phyloP scores from a whole-genome alignment of 2,888 invertebrate genomes.

The Acrocyrtus sp. region DNA sequence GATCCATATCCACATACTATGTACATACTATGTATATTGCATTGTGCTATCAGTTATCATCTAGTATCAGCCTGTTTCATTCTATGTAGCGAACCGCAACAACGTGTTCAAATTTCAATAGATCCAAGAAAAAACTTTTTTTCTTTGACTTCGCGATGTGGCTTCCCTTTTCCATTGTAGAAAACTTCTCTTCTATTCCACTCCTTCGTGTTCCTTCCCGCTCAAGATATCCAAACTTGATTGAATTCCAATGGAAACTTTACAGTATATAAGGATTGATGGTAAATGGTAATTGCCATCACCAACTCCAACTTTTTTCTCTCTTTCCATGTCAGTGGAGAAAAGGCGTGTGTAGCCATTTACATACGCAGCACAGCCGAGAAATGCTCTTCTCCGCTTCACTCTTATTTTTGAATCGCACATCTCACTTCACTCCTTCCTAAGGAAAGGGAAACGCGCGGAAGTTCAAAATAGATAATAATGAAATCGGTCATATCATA shows the following conservation, averaged over 20 bases:
- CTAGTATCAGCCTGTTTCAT: background rate
- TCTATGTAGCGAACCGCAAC: background rate
- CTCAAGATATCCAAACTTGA: conserved; percentile 23
- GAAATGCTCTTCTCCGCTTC: too few species aligned
- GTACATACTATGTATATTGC: too few species aligned
- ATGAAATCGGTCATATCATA: background rate
- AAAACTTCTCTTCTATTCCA: too few species aligned
- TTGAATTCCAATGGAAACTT: conserved; percentile 27
- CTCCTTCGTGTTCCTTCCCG: conserved; percentile 11
- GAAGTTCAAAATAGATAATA: too few species aligned
- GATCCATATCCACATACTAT: too few species aligned
- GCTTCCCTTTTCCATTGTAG: background rate
- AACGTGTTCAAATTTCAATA: conserved; percentile 7
- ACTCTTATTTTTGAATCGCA: too few species aligned
- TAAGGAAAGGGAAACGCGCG: too few species aligned
- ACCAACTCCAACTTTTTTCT: background rate
- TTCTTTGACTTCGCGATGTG: background rate
- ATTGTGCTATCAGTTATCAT: too few species aligned
- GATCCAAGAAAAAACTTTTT: conserved; percentile 1
- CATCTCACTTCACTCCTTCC: too few species aligned
- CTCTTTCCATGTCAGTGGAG: background rate
- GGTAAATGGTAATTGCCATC: background rate
- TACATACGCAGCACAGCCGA: background rate
- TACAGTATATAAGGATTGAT: background rate
- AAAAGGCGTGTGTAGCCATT: background rate